phyloP scores from a whole-genome alignment of 2,888 invertebrate species.

The Congeria kusceri region DNA sequence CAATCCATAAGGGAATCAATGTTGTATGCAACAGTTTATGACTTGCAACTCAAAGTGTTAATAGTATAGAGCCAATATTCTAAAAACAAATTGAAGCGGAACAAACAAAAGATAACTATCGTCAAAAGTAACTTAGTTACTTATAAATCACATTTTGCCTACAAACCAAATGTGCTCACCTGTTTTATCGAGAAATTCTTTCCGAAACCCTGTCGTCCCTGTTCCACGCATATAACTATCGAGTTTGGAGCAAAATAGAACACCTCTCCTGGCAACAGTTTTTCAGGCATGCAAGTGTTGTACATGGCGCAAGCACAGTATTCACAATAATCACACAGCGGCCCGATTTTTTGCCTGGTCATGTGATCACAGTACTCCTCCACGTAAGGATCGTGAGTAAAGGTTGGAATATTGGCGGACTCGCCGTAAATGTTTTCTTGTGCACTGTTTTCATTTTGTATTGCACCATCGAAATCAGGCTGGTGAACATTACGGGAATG shows the following conservation, averaged over 20 bases:
- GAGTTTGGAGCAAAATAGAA: slow-evolving; percentile 83
- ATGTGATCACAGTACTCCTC: slow-evolving; percentile 13
- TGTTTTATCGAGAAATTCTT: slow-evolving; percentile 2
- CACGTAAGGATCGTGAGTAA: slow-evolving; percentile 20
- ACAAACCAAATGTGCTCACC: background rate
- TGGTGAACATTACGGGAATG: background rate
- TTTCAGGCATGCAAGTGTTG: slow-evolving; percentile 38
- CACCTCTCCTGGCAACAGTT: slow-evolving; percentile 82
- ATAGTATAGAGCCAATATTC: too few species aligned
- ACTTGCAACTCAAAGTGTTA: too few species aligned
- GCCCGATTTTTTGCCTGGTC: background rate
- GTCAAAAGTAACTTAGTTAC: too few species aligned
- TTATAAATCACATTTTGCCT: too few species aligned
- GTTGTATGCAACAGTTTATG: too few species aligned
- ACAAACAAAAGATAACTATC: too few species aligned
- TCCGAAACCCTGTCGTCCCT: slow-evolving; percentile 34
- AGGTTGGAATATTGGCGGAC: background rate
- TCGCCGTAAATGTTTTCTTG: slow-evolving; percentile 23
- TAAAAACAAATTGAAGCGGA: too few species aligned
- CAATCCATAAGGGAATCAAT: too few species aligned
- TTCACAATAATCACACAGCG: slow-evolving; percentile 50
- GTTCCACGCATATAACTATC: slow-evolving; percentile 82
- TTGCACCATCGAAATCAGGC: slow-evolving; percentile 24
- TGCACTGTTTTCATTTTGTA: slow-evolving; percentile 28
- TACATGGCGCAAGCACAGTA: slow-evolving; percentile 41